Percentiles rank a stretch among this genome's conserved stretches.
Conservation (phyloP, 37 sponge, comb jelly and placozoan species). For the Chondrilla cf. caribensis region DNA sequence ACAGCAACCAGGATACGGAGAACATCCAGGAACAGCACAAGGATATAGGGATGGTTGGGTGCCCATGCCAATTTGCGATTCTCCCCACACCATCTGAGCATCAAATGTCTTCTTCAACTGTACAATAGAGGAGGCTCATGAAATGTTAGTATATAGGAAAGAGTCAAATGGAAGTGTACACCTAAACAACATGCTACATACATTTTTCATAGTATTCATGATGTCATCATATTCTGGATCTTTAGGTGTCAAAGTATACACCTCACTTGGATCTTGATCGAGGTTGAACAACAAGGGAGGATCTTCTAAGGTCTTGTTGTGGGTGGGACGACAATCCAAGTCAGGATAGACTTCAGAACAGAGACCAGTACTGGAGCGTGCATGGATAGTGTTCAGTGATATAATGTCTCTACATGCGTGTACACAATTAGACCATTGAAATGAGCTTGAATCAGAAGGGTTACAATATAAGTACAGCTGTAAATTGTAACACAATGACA, state of each 20-base stretch:
- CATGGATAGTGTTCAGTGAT: too few species aligned
- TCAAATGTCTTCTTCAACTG: conserved; percentile 9
- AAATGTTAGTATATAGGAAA: too few species aligned
- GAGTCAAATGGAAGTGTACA: too few species aligned
- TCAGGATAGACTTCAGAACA: background rate
- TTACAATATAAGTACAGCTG: too few species aligned
- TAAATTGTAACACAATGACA: too few species aligned
- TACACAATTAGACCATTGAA: too few species aligned
- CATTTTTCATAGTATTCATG: background rate
- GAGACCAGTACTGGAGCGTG: background rate
- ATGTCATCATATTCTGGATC: background rate
- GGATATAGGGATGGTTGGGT: background rate
- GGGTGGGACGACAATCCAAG: background rate
- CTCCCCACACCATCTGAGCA: conserved; percentile 16
- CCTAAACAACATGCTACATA: too few species aligned
- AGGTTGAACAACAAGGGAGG: conserved; percentile 67
- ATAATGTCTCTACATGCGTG: too few species aligned
- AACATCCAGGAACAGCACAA: background rate
- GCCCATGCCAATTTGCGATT: background rate
- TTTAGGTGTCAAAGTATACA: conserved; percentile 35
- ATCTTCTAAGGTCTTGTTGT: background rate
- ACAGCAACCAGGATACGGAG: conserved; percentile 4
- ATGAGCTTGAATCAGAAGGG: too few species aligned
- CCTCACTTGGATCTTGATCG: conserved; percentile 54
- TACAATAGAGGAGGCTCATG: too few species aligned